phyloP scores from a whole-genome alignment of 2,113 vertebrate species.

The Lophius piscatorius region DNA sequence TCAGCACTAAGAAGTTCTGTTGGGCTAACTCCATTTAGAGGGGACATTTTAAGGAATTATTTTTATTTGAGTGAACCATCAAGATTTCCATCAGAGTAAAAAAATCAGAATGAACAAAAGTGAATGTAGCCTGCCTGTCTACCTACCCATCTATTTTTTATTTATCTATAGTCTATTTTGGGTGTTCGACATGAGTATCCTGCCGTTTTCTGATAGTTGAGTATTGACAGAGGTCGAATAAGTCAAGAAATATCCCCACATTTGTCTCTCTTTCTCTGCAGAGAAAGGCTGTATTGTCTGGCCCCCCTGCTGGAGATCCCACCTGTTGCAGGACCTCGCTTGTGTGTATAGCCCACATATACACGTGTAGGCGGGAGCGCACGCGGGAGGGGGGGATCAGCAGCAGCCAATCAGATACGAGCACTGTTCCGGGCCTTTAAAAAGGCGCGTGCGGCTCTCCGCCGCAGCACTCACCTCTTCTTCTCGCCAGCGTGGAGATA shows the following conservation, averaged over 20 bases:
- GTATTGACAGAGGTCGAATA: no score
- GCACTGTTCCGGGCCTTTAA: conserved; percentile 40
- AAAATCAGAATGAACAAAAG: no score
- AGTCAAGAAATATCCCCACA: neutral
- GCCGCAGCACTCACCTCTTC: accelerated
- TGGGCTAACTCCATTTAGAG: no score
- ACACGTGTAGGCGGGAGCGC: conserved; percentile 65
- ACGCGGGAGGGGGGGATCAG: conserved; percentile 4
- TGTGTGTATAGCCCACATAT: neutral
- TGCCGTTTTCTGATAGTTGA: no score
- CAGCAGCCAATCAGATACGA: conserved; percentile 62
- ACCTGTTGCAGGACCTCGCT: conserved; percentile 46
- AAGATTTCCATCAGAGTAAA: no score
- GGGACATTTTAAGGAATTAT: no score
- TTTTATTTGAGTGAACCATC: no score
- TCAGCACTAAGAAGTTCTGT: no score
- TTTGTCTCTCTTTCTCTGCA: neutral
- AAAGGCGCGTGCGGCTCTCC: conserved; percentile 31
- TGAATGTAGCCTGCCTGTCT: no score
- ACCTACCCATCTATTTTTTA: no score
- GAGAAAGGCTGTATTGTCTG: conserved; percentile 25
- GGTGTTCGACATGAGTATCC: no score
- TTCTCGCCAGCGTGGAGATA: accelerated
- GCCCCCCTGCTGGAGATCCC: conserved; percentile 15
- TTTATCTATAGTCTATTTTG: no score